A percentile compares a stretch with the other conserved stretches of the same genome.
Evolutionary conservation across 37 sponge, comb jelly and placozoan genomes (phyloP).

Genomic region (Tethya wilhelma): DNA sequence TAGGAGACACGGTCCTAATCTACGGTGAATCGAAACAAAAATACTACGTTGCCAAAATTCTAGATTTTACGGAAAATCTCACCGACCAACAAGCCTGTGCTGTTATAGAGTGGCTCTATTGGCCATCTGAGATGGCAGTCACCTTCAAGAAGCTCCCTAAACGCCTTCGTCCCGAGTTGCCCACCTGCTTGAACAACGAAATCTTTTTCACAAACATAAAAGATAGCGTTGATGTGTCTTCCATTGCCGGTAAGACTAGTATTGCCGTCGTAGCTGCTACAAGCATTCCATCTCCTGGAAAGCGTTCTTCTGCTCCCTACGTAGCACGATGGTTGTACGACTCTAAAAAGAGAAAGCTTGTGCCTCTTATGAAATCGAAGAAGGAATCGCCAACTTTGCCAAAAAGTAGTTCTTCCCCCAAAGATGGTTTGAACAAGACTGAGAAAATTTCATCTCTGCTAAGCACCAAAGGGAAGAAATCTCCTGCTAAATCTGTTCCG

Average conservation of each 20-base stretch:
- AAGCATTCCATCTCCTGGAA: no score
- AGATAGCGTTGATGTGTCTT: background rate
- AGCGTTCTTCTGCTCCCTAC: no score
- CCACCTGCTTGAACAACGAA: background rate
- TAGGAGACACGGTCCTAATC: slow-evolving; percentile 20
- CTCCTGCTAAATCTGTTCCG: no score
- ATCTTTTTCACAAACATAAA: background rate
- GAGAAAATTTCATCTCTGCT: no score
- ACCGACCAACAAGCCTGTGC: slow-evolving; percentile 34
- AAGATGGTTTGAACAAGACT: no score
- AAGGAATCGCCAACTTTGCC: no score
- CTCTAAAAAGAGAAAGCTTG: no score
- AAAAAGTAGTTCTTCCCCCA: no score
- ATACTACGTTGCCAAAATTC: background rate
- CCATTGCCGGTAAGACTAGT: slow-evolving; percentile 1
- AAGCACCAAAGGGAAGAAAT: no score
- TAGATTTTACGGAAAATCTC: background rate
- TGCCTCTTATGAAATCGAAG: no score
- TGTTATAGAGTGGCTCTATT: slow-evolving; percentile 4
- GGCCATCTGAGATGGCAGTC: slow-evolving; percentile 10
- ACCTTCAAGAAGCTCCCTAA: background rate
- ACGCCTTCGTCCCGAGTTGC: background rate
- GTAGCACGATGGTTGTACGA: no score
- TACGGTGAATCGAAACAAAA: background rate
- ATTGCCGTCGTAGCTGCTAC: no score